These are phyloP conservation scores for Crambe crambe DNA, from an alignment of 37 sponge, comb jelly and placozoan species.

Conservation along the genomic window DNA sequence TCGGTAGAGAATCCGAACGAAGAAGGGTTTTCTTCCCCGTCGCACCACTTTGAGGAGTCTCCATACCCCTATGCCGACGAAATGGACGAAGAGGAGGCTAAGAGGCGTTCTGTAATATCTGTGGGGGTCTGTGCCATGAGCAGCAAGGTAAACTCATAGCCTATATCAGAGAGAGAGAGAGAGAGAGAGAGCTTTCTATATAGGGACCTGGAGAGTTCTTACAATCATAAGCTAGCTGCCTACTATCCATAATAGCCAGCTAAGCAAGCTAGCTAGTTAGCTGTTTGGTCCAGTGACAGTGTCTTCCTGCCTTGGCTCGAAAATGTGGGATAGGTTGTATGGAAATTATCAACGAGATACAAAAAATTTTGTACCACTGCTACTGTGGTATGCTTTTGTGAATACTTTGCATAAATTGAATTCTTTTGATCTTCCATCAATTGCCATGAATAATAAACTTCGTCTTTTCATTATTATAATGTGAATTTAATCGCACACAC, in stretches of 20 bases:
- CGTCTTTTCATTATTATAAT: slow-evolving; percentile 6
- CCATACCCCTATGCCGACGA: not conserved
- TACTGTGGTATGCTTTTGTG: not conserved
- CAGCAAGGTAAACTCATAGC: slow-evolving; percentile 61
- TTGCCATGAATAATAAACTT: not conserved
- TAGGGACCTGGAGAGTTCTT: too few relatives aligned
- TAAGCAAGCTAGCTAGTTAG: too few relatives aligned
- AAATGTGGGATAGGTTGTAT: not conserved
- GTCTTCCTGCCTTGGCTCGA: too few relatives aligned
- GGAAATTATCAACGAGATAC: not conserved
- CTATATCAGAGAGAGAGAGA: not conserved
- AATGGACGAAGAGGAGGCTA: not conserved
- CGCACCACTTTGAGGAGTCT: too few relatives aligned
- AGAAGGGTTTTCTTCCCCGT: too few relatives aligned
- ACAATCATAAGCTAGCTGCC: too few relatives aligned
- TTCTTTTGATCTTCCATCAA: not conserved
- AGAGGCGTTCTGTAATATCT: not conserved
- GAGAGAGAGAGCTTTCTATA: too few relatives aligned
- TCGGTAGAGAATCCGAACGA: too few relatives aligned
- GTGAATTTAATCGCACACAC: too few relatives aligned
- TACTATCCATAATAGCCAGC: too few relatives aligned
- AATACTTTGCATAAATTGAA: not conserved
- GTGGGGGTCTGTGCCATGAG: slow-evolving; percentile 94
- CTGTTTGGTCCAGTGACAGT: too few relatives aligned
- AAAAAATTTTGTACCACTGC: not conserved